A percentile compares a stretch with the other conserved stretches of the same genome.
These are phyloP conservation scores for Drosophila tripunctata DNA, from an alignment of 2,888 invertebrate genomes.

Conservation along the genomic window DNA sequence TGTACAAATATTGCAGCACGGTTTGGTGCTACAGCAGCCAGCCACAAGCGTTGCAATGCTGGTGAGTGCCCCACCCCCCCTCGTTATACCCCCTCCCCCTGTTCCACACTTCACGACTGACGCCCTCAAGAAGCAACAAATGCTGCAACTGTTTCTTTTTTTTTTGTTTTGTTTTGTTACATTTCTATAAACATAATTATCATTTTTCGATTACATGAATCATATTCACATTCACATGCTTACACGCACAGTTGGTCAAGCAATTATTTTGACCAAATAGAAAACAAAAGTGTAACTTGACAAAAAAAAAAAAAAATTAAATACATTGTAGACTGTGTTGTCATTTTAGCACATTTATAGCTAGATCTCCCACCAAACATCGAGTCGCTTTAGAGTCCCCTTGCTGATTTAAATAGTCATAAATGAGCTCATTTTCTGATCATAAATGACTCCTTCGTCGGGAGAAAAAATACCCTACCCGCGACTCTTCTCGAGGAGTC, in stretches of 20 bases:
- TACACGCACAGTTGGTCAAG: not conserved
- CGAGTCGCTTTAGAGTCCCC: too few species aligned
- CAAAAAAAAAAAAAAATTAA: not conserved
- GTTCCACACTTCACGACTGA: not conserved
- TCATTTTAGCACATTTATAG: too few species aligned
- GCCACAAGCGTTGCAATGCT: conserved; percentile 17
- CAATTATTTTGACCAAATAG: not conserved
- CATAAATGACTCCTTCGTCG: too few species aligned
- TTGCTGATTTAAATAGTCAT: too few species aligned
- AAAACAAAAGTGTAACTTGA: not conserved
- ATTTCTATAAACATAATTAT: not conserved
- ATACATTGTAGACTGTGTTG: too few species aligned
- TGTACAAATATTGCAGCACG: conserved; percentile 72
- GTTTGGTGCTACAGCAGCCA: conserved; percentile 53
- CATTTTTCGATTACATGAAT: conserved; percentile 9
- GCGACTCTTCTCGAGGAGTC: too few species aligned
- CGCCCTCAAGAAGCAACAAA: not conserved
- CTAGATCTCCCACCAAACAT: too few species aligned
- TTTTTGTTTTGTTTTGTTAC: too few species aligned
- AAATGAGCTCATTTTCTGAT: too few species aligned
- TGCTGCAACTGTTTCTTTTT: not conserved
- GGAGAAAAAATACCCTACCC: too few species aligned
- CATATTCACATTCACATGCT: not conserved
- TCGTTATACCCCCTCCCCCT: not conserved
- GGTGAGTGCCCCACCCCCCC: conserved; percentile 23